Evolutionary conservation across 1,140 invertebrate species (phyloP).

Genomic region (Achatina immaculata): DNA sequence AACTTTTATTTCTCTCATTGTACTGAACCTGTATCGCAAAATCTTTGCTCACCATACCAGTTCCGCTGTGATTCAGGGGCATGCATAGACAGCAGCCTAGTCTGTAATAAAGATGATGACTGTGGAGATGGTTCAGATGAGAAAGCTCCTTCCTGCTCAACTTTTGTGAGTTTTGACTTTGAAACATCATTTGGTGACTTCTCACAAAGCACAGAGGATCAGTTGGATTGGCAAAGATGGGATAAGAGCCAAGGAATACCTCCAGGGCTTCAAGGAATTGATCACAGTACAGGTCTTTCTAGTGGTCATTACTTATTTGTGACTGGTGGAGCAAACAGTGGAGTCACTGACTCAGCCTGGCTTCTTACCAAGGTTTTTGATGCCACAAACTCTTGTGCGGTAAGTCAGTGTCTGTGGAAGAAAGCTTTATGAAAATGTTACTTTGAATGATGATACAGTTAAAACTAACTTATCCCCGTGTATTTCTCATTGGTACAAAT

Average conservation of each 20-base stretch:
- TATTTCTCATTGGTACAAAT: too few species aligned
- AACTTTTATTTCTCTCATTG: slow-evolving; percentile 76
- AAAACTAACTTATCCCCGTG: too few species aligned
- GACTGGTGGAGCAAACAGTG: slow-evolving; percentile 60
- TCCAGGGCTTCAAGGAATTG: slow-evolving; percentile 52
- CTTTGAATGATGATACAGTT: too few species aligned
- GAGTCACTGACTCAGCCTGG: slow-evolving; percentile 71
- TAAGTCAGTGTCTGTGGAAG: background rate
- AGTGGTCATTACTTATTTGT: slow-evolving; percentile 67
- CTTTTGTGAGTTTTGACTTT: slow-evolving; percentile 47
- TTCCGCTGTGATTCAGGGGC: slow-evolving; percentile 59
- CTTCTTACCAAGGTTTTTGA: slow-evolving; percentile 45
- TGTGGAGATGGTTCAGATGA: slow-evolving; percentile 96
- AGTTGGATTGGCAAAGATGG: slow-evolving; percentile 58
- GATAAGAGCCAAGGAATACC: slow-evolving; percentile 41
- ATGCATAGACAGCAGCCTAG: slow-evolving; percentile 58
- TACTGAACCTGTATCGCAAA: slow-evolving; percentile 40
- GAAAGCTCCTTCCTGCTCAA: slow-evolving; percentile 70
- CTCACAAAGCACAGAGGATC: slow-evolving; percentile 49
- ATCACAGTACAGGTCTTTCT: slow-evolving; percentile 56
- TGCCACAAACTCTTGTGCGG: slow-evolving; percentile 8
- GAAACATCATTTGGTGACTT: slow-evolving; percentile 51
- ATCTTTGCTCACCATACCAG: slow-evolving; percentile 47
- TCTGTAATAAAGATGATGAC: slow-evolving; percentile 80
- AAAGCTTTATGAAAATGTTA: too few species aligned